phyloP scores from a whole-genome alignment of 2,888 invertebrate genomes.

The Leptinotarsa peninsularis region DNA sequence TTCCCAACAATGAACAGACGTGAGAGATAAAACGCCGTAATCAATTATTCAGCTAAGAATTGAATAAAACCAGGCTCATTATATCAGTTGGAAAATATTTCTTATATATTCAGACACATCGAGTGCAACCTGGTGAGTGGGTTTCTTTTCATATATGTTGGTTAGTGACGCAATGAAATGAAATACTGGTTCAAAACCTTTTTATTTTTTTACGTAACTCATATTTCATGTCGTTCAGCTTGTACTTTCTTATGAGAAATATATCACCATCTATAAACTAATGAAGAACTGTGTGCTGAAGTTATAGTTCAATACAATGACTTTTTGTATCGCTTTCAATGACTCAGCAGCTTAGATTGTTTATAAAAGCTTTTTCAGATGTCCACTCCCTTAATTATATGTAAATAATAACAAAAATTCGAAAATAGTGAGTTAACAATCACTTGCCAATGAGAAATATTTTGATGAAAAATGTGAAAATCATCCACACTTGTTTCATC shows the following conservation, averaged over 20 bases:
- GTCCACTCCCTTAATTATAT: too few relatives aligned
- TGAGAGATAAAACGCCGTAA: conserved; percentile 18
- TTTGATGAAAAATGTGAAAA: too few relatives aligned
- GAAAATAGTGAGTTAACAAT: too few relatives aligned
- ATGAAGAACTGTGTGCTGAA: too few relatives aligned
- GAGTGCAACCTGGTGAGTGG: conserved; percentile 8
- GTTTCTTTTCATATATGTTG: background rate
- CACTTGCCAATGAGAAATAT: too few relatives aligned
- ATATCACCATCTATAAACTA: background rate
- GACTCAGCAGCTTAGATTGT: too few relatives aligned
- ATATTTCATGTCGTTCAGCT: background rate
- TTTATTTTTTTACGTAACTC: background rate
- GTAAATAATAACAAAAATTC: too few relatives aligned
- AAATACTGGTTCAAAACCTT: background rate
- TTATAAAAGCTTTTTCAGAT: too few relatives aligned
- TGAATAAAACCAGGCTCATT: conserved; percentile 22
- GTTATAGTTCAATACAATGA: too few relatives aligned
- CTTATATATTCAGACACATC: conserved; percentile 4
- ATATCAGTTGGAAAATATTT: conserved; percentile 9
- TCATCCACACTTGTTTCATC: too few relatives aligned
- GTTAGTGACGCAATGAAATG: background rate
- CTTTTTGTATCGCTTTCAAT: too few relatives aligned
- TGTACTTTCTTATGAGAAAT: background rate
- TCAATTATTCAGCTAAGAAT: conserved; percentile 10
- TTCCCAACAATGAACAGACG: conserved; percentile 28